These are phyloP conservation scores for Apamea monoglypha DNA, from an alignment of 2,888 invertebrate species.

Conservation along the genomic window DNA sequence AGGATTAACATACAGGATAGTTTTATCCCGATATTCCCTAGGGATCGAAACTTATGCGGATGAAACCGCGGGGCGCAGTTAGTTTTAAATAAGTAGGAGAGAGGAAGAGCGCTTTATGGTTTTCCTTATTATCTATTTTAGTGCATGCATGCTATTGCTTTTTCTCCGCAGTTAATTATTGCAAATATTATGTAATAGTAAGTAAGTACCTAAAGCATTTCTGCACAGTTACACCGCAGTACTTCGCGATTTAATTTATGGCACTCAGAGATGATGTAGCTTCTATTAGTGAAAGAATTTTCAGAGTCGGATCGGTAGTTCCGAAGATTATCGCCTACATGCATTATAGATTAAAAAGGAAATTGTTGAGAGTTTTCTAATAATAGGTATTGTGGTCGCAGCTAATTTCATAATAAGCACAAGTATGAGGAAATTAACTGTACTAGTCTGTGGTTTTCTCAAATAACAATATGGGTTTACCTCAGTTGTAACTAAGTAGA, in stretches of 20 bases:
- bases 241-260: not conserved
- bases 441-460: slow-evolving; percentile 61
- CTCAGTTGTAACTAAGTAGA: not conserved
- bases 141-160: not conserved
- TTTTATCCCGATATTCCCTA: no score
- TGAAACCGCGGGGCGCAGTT: no score
- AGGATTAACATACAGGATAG: no score
- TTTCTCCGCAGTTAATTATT: not conserved
- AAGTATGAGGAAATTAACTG: slow-evolving; percentile 58
- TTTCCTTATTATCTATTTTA: no score
- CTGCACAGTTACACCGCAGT: not conserved
- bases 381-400: slow-evolving; percentile 36
- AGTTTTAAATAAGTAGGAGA: no score
- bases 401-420: slow-evolving; percentile 42
- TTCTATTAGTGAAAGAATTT: not conserved
- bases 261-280: not conserved
- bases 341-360: not conserved
- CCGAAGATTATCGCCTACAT: not conserved
- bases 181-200: not conserved
- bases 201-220: not conserved
- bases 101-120: no score
- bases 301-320: not conserved
- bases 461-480: slow-evolving; percentile 56
- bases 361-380: slow-evolving; percentile 6
- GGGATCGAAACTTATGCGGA: no score